These are phyloP conservation scores for Fopius arisanus DNA, from an alignment of 1,140 invertebrate genomes.

Conservation along the genomic window DNA sequence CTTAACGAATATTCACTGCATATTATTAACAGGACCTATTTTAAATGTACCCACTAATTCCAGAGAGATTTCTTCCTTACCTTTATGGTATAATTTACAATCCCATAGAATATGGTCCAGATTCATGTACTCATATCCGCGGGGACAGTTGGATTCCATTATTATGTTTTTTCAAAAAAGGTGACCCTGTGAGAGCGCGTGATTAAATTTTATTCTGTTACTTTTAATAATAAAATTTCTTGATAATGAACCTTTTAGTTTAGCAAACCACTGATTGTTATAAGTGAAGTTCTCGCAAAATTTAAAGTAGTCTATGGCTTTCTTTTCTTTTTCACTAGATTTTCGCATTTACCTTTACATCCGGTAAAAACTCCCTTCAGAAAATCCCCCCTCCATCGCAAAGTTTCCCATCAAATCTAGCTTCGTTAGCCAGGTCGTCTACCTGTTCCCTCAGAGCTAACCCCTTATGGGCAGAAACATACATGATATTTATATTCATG, in stretches of 20 bases:
- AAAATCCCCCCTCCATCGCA: too few species aligned
- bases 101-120: constrained; percentile 22
- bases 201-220: constrained; percentile 1
- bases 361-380: too few species aligned
- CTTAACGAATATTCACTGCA: too few species aligned
- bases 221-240: not conserved
- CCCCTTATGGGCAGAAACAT: not conserved
- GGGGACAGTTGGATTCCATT: not conserved
- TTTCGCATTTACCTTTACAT: too few species aligned
- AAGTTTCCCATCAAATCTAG: too few species aligned
- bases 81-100: not conserved
- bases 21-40: not conserved
- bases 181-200: not conserved
- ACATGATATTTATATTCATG: not conserved
- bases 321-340: too few species aligned
- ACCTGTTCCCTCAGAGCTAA: not conserved
- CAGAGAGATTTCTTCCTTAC: not conserved
- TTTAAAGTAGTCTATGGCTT: too few species aligned
- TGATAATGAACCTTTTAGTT: not conserved
- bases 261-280: not conserved
- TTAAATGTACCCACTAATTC: not conserved
- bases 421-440: not conserved
- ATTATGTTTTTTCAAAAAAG: not conserved
- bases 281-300: too few species aligned
- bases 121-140: not conserved